A percentile compares a stretch with the other conserved stretches of the same genome.
Evolutionary conservation across 1,140 invertebrate genomes (phyloP).

Genomic region (Drosophila azteca): DNA sequence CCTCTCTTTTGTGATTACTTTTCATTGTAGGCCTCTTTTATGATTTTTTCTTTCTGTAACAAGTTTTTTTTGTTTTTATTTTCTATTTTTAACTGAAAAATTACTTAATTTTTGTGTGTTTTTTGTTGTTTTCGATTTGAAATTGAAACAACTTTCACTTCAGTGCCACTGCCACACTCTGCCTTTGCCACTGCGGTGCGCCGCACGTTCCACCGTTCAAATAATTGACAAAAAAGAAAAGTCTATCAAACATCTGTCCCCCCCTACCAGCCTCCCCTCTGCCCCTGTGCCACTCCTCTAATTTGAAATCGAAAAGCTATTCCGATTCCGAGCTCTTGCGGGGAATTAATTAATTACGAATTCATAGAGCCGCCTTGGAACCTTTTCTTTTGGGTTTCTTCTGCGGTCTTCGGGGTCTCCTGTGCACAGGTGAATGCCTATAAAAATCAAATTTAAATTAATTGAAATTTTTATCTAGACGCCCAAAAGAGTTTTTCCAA

Average conservation of each 20-base stretch:
- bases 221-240: slow-evolving; percentile 77
- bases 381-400: slow-evolving; percentile 15
- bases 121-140: slow-evolving; percentile 47
- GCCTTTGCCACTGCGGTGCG: slow-evolving; percentile 12
- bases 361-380: slow-evolving; percentile 51
- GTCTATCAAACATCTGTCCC: slow-evolving; percentile 4
- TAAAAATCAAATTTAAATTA: slow-evolving; percentile 71
- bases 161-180: slow-evolving; percentile 45
- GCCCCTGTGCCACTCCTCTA: slow-evolving; percentile 27
- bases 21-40: slow-evolving; percentile 18
- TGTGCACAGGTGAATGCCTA: slow-evolving; percentile 62
- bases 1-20: slow-evolving; percentile 41
- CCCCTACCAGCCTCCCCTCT: slow-evolving; percentile 8
- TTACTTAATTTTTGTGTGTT: slow-evolving; percentile 66
- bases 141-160: slow-evolving; percentile 73
- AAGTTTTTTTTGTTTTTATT: slow-evolving; percentile 43
- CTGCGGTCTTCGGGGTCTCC: slow-evolving; percentile 17
- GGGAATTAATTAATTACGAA: slow-evolving; percentile 76
- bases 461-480: slow-evolving; percentile 64
- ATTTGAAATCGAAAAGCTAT: slow-evolving; percentile 42
- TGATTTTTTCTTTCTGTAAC: slow-evolving; percentile 27
- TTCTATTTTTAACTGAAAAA: slow-evolving; percentile 53
- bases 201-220: slow-evolving; percentile 53
- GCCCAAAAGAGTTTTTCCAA: slow-evolving; percentile 35
- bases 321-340: slow-evolving; percentile 46